Evolutionary conservation across 1,140 invertebrate genomes (phyloP).

Genomic region (Scylla paramamosain): DNA sequence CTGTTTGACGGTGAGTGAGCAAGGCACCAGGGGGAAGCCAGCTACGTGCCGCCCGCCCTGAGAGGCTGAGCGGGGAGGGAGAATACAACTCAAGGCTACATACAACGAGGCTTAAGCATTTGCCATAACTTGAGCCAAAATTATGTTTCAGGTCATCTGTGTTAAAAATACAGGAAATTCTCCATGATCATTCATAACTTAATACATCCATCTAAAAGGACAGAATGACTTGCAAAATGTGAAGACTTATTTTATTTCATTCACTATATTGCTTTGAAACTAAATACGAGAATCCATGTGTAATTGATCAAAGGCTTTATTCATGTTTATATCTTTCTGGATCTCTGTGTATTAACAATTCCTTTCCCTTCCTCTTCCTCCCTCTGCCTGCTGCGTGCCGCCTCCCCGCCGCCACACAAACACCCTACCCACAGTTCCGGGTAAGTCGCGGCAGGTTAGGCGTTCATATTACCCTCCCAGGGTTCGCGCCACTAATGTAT

Average conservation of each 20-base stretch:
- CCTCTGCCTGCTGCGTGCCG: neutral
- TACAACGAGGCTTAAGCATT: neutral
- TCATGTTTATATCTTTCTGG: neutral
- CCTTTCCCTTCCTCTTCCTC: neutral
- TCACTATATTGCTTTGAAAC: too few relatives aligned
- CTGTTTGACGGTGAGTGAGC: constrained; percentile 75
- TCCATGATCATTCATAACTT: too few relatives aligned
- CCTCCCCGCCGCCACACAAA: neutral
- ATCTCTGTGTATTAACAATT: neutral
- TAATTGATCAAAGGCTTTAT: too few relatives aligned
- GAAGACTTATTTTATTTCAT: too few relatives aligned
- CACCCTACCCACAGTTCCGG: neutral
- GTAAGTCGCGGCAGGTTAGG: neutral
- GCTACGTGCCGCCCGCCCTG: neutral
- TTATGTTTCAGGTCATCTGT: neutral
- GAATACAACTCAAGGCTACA: neutral
- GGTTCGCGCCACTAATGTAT: neutral
- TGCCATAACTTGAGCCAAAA: neutral
- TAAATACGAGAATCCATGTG: too few relatives aligned
- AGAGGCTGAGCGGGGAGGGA: neutral
- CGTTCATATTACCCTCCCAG: neutral
- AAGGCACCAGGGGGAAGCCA: neutral
- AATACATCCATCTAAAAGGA: too few relatives aligned
- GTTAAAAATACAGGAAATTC: neutral
- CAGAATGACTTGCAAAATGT: too few relatives aligned